A percentile compares a stretch with the other conserved stretches of the same genome.
Evolutionary conservation across 2,888 invertebrate species (phyloP).

Genomic region (Iphiclides podalirius): DNA sequence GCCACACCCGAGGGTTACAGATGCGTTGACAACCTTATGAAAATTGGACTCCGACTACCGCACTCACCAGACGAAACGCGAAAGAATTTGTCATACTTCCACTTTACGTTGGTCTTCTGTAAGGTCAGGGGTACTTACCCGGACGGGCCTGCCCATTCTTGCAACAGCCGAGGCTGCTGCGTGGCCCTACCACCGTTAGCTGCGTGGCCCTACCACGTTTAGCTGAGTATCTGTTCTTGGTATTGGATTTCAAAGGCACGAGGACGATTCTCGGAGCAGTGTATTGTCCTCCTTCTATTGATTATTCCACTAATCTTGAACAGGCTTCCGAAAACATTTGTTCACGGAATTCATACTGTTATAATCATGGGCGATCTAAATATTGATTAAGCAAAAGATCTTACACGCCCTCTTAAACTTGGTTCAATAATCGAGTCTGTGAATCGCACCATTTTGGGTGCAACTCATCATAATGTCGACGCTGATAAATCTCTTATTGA

Average conservation of each 20-base stretch:
- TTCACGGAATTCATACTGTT: background rate
- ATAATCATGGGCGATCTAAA: background rate
- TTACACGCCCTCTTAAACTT: background rate
- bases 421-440: background rate
- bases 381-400: too few species aligned
- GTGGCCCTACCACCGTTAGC: too few species aligned
- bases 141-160: too few species aligned
- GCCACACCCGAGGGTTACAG: too few species aligned
- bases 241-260: background rate
- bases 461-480: background rate
- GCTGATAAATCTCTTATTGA: background rate
- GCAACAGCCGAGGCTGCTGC: too few species aligned
- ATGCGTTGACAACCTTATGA: too few species aligned
- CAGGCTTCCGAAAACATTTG: background rate
- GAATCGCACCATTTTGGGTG: background rate
- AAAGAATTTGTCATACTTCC: too few species aligned
- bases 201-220: too few species aligned
- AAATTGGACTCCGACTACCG: too few species aligned
- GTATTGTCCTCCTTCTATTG: background rate
- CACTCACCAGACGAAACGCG: too few species aligned
- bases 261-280: background rate
- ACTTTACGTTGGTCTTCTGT: too few species aligned
- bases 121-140: too few species aligned
- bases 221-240: background rate
- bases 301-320: background rate